Evolutionary conservation across 2,113 vertebrate species (phyloP).

Genomic region (Albula goreensis): DNA sequence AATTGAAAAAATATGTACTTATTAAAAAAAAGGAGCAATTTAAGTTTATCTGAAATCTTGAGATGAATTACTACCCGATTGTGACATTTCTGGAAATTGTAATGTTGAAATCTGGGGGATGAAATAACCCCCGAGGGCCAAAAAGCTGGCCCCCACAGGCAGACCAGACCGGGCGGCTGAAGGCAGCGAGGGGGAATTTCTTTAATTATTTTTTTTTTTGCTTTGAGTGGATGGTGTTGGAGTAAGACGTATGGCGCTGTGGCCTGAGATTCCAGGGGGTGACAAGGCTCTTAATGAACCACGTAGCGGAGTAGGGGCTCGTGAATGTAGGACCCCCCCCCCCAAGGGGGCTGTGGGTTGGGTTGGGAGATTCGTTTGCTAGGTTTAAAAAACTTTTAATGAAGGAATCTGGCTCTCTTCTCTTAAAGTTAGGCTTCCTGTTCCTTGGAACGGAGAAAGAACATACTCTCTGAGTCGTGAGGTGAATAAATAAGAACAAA

Average conservation of each 20-base stretch:
- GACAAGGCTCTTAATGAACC: neutral
- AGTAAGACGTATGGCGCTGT: neutral
- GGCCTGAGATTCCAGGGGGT: neutral
- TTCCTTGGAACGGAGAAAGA: neutral
- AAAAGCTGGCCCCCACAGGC: neutral
- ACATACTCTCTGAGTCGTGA: neutral
- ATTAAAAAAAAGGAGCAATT: slow-evolving; percentile 23
- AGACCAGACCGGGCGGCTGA: slow-evolving; percentile 21
- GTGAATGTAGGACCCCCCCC: neutral
- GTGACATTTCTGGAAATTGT: slow-evolving; percentile 40
- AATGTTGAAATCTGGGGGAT: slow-evolving; percentile 34
- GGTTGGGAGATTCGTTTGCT: neutral
- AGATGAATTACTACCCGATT: slow-evolving; percentile 33
- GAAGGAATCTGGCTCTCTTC: neutral
- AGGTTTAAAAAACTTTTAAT: slow-evolving; percentile 3
- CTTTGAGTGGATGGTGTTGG: neutral
- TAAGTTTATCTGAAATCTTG: slow-evolving; percentile 35
- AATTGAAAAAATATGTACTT: no score
- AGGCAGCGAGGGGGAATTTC: slow-evolving; percentile 8
- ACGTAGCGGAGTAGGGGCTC: neutral
- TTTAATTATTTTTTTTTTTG: neutral
- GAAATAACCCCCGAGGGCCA: slow-evolving; percentile 43
- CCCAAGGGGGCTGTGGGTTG: neutral
- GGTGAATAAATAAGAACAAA: neutral
- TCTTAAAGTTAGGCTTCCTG: neutral